Conservation (phyloP, 2,113 vertebrate species). For the Sula dactylatra region DNA sequence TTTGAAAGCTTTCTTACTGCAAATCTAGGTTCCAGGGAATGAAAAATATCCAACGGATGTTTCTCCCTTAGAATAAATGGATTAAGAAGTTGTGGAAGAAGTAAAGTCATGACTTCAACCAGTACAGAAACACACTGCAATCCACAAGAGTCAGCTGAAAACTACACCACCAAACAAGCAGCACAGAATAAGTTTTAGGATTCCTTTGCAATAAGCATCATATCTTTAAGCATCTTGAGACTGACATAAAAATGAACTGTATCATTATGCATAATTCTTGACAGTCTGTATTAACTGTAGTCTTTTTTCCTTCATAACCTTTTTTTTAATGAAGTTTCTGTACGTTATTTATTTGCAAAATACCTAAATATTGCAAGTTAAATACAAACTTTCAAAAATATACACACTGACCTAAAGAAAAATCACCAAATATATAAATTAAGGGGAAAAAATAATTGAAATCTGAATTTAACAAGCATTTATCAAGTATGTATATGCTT, state of each 20-base stretch:
- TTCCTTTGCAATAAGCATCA: neutral
- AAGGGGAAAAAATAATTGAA: neutral
- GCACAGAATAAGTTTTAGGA: neutral
- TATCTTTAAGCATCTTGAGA: neutral
- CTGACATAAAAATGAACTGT: neutral
- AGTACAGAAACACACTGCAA: neutral
- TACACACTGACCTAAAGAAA: neutral
- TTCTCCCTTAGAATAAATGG: neutral
- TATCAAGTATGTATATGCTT: neutral
- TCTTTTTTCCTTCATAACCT: neutral
- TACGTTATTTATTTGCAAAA: neutral
- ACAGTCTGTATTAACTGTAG: neutral
- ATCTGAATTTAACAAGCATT: neutral
- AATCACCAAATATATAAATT: neutral
- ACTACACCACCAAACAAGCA: rapidly evolving
- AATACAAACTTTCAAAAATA: neutral
- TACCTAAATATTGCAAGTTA: neutral
- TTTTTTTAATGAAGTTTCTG: neutral
- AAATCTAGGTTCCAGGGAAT: neutral
- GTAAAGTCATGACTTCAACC: neutral
- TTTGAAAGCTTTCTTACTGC: neutral
- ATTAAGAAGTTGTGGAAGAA: neutral
- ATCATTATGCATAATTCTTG: neutral
- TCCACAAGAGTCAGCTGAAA: neutral
- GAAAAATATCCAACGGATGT: neutral